phyloP scores from a whole-genome alignment of 2,888 invertebrate genomes.

The Pocota personata region DNA sequence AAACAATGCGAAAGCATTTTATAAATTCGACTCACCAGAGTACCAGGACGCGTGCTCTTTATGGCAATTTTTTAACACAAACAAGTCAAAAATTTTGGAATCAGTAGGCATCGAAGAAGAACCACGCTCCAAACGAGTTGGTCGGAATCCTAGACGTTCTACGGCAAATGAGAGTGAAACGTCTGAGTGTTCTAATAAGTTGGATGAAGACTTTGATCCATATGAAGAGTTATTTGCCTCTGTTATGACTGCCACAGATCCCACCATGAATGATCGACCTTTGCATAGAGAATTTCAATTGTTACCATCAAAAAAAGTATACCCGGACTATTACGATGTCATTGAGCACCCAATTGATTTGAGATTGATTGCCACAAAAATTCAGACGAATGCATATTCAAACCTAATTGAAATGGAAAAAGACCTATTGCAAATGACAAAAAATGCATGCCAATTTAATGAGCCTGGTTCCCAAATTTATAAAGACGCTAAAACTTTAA shows the following conservation, averaged over 20 bases:
- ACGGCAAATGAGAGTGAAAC: conserved; percentile 84
- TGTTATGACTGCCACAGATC: conserved; percentile 93
- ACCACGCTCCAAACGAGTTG: conserved; percentile 78
- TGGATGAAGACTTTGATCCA: conserved; percentile 89
- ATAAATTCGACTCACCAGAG: conserved; percentile 93
- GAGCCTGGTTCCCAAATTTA: conserved; percentile 98
- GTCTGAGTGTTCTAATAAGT: conserved; percentile 88
- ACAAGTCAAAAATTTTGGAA: conserved; percentile 81
- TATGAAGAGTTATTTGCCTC: conserved; percentile 95
- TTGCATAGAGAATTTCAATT: conserved; percentile 95
- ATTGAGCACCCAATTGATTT: conserved; percentile 97
- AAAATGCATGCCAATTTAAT: conserved; percentile 97
- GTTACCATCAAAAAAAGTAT: conserved; percentile 94
- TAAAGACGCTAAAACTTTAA: conserved; percentile 95
- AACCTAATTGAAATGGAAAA: conserved; percentile 92
- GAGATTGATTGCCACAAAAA: conserved; percentile 95
- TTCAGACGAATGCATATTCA: conserved; percentile 92
- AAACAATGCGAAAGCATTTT: conserved; percentile 97
- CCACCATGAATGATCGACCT: conserved; percentile 87
- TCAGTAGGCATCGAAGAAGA: conserved; percentile 80
- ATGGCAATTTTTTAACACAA: conserved; percentile 90
- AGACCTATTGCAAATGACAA: conserved; percentile 94
- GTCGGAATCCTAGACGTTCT: conserved; percentile 80
- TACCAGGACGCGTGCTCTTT: conserved; percentile 95
- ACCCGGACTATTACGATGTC: conserved; percentile 97